Evolutionary conservation across 2,113 vertebrate genomes (phyloP).

Genomic region (Boulengerochromis microlepis): DNA sequence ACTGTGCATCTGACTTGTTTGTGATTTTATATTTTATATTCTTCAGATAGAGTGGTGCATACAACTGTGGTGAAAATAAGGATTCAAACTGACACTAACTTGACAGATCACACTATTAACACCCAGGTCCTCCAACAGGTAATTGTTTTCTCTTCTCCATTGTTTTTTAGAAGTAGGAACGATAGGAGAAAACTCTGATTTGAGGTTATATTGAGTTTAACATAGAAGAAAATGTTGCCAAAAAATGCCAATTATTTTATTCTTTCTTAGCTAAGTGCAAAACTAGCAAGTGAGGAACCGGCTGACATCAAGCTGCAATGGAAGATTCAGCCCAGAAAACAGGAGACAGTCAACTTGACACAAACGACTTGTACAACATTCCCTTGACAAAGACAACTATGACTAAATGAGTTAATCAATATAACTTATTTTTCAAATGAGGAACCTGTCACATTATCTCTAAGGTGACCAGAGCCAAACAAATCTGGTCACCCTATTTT

Average conservation of each 20-base stretch:
- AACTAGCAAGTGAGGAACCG: background rate
- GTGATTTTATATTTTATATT: background rate
- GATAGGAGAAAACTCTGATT: background rate
- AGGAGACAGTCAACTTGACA: background rate
- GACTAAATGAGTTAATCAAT: background rate
- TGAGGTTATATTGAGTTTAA: background rate
- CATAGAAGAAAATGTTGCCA: background rate
- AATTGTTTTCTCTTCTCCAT: background rate
- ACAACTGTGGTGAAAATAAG: background rate
- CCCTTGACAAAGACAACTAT: background rate
- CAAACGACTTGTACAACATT: background rate
- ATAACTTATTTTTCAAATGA: background rate
- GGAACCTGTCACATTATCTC: background rate
- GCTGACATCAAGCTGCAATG: background rate
- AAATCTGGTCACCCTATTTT: background rate
- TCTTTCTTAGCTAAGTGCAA: background rate
- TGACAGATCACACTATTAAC: background rate
- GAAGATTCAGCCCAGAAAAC: background rate
- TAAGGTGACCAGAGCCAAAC: background rate
- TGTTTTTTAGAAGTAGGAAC: background rate
- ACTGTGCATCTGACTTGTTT: background rate
- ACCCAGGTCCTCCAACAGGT: background rate
- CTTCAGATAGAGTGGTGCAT: background rate
- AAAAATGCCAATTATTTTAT: background rate
- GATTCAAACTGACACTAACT: background rate